Evolutionary conservation across 2,113 vertebrate species (phyloP).

Genomic region (Takifugu flavidus): DNA sequence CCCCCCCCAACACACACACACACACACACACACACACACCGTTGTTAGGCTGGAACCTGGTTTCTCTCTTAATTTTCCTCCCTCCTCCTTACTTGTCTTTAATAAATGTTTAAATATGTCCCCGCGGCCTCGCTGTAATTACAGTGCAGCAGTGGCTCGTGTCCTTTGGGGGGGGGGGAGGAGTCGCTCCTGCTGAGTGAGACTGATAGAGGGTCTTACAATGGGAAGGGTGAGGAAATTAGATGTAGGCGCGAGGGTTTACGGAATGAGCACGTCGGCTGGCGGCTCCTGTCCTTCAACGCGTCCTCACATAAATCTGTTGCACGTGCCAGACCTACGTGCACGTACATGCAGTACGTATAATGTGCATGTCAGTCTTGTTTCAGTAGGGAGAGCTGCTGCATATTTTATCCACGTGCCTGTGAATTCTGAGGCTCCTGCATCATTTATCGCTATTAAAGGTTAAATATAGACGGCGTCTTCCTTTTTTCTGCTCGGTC

Average conservation of each 20-base stretch:
- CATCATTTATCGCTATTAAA: too few species aligned
- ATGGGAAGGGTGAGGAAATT: slow-evolving; percentile 35
- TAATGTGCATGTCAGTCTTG: slow-evolving; percentile 8
- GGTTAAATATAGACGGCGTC: too few species aligned
- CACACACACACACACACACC: slow-evolving; percentile 12
- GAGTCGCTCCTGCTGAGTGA: slow-evolving; percentile 40
- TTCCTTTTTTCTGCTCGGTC: too few species aligned
- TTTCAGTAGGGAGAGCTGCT: too few species aligned
- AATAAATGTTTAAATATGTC: slow-evolving; percentile 78
- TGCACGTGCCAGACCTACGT: slow-evolving; percentile 9
- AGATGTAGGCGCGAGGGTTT: slow-evolving; percentile 48
- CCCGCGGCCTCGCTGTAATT: slow-evolving; percentile 76
- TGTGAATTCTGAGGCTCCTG: too few species aligned
- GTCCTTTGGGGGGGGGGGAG: slow-evolving; percentile 47
- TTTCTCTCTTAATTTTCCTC: slow-evolving; percentile 64
- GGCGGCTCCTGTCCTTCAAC: slow-evolving; percentile 57
- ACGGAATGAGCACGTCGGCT: slow-evolving; percentile 48
- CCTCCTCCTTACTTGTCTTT: slow-evolving; percentile 64
- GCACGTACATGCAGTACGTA: slow-evolving; percentile 1
- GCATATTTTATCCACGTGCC: too few species aligned
- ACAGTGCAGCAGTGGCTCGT: slow-evolving; percentile 68
- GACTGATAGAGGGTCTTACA: slow-evolving; percentile 33
- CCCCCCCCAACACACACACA: too few species aligned
- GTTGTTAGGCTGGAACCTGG: slow-evolving; percentile 43
- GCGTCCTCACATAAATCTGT: slow-evolving; percentile 43